Evolutionary conservation across 2,888 invertebrate genomes (phyloP).

Genomic region (Seira musarum): DNA sequence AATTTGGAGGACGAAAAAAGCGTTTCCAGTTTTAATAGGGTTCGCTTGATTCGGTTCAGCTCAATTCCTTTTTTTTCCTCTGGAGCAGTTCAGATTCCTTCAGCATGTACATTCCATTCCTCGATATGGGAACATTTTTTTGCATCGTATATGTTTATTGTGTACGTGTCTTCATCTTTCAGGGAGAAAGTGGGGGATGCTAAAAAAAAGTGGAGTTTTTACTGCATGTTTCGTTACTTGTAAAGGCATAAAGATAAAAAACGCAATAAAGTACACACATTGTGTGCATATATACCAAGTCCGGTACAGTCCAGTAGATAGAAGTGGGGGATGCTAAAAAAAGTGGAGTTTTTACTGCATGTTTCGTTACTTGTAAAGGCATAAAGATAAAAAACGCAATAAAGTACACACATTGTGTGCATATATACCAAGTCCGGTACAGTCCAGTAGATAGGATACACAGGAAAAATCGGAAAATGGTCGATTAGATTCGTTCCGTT

Average conservation of each 20-base stretch:
- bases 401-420: too few relatives aligned
- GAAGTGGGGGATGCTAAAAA: too few relatives aligned
- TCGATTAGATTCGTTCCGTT: constrained; percentile 60
- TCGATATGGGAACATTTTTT: not conserved
- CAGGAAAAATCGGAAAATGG: constrained; percentile 58
- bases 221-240: constrained; percentile 6
- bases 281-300: not conserved
- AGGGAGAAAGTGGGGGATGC: not conserved
- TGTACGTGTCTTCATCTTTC: constrained; percentile 11
- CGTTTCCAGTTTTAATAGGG: constrained; percentile 1
- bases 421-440: not conserved
- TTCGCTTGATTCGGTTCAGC: too few relatives aligned
- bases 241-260: constrained; percentile 7
- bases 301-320: too few relatives aligned
- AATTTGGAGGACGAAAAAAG: not conserved
- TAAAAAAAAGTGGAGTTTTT: not conserved
- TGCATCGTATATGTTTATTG: constrained; percentile 7
- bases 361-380: constrained; percentile 1
- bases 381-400: constrained; percentile 6
- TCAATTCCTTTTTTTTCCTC: constrained; percentile 1
- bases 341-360: not conserved
- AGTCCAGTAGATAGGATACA: constrained; percentile 49
- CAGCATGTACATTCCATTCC: not conserved
- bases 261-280: constrained; percentile 10
- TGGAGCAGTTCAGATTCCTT: not conserved